Percentiles rank a stretch among this genome's conserved stretches.
These are phyloP conservation scores for Neuroscelio doddi DNA, from an alignment of 2,888 invertebrate genomes.

Conservation along the genomic window DNA sequence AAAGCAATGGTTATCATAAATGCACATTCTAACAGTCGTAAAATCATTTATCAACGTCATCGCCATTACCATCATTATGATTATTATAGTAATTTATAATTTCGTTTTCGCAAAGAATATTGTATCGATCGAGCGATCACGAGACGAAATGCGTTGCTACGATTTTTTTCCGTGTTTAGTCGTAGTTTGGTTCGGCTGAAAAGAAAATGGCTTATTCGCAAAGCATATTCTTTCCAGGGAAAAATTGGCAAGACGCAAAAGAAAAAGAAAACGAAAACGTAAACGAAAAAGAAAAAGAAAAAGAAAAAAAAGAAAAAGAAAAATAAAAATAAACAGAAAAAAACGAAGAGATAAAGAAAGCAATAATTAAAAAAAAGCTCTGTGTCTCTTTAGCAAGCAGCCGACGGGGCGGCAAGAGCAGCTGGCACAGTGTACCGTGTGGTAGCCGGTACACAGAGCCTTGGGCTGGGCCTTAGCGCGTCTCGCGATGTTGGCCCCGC, in stretches of 20 bases:
- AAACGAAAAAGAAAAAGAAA: not conserved
- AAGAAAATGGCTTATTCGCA: too few relatives aligned
- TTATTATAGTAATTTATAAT: too few relatives aligned
- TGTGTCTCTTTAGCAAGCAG: slow-evolving; percentile 78
- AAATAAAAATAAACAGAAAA: too few relatives aligned
- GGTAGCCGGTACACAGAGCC: slow-evolving; percentile 84
- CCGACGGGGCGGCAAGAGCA: slow-evolving; percentile 85
- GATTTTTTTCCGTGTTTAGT: too few relatives aligned
- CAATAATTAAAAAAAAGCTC: slow-evolving; percentile 44
- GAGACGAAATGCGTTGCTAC: too few relatives aligned
- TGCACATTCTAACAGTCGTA: too few relatives aligned
- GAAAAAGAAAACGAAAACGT: not conserved
- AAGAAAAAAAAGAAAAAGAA: slow-evolving; percentile 18
- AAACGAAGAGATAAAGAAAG: slow-evolving; percentile 6
- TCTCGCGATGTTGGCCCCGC: slow-evolving; percentile 71
- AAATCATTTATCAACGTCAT: too few relatives aligned
- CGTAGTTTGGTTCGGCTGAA: too few relatives aligned
- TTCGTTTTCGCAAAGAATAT: too few relatives aligned
- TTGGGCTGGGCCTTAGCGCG: slow-evolving; percentile 81
- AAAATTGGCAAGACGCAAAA: not conserved
- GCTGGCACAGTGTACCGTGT: slow-evolving; percentile 86
- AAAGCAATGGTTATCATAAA: too few relatives aligned
- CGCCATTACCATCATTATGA: too few relatives aligned
- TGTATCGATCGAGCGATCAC: too few relatives aligned
- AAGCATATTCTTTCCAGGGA: not conserved